These are phyloP conservation scores for Myrmecophaga tridactyla DNA, from an alignment of 2,113 vertebrate genomes.

Conservation along the genomic window DNA sequence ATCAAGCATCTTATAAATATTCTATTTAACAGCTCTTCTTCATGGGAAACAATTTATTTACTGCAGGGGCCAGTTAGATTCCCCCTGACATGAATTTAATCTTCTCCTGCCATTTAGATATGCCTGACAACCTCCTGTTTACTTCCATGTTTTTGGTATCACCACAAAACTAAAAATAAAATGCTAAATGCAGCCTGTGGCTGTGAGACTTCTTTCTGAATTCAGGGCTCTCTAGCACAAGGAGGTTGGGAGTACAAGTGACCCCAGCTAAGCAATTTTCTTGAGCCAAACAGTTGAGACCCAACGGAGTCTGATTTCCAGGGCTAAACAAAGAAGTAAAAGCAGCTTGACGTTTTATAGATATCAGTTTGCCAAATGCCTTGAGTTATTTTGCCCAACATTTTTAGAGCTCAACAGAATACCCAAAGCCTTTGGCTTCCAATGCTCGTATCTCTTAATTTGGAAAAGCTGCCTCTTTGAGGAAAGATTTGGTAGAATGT, in stretches of 20 bases:
- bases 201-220: conserved; percentile 77
- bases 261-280: conserved; percentile 72
- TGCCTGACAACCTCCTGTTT: conserved; percentile 85
- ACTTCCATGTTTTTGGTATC: conserved; percentile 84
- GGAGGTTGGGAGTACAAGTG: conserved; percentile 56
- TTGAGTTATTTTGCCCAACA: conserved; percentile 52
- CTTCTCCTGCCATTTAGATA: conserved; percentile 80
- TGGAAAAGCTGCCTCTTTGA: background rate
- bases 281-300: conserved; percentile 54
- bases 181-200: conserved; percentile 80
- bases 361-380: conserved; percentile 50
- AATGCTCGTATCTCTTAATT: conserved; percentile 49
- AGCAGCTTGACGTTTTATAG: conserved; percentile 10
- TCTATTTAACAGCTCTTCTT: conserved; percentile 69
- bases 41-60: conserved; percentile 74
- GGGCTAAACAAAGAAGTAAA: conserved; percentile 68
- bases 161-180: conserved; percentile 85
- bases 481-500: conserved; percentile 11
- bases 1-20: conserved; percentile 77
- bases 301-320: conserved; percentile 44
- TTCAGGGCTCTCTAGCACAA: conserved; percentile 63
- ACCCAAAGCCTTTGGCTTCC: conserved; percentile 15
- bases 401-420: background rate
- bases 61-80: conserved; percentile 54
- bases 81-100: conserved; percentile 78